Base-by-base conservation (phyloP, 1,140 invertebrate genomes). In the Anthonomus grandis region DNA sequence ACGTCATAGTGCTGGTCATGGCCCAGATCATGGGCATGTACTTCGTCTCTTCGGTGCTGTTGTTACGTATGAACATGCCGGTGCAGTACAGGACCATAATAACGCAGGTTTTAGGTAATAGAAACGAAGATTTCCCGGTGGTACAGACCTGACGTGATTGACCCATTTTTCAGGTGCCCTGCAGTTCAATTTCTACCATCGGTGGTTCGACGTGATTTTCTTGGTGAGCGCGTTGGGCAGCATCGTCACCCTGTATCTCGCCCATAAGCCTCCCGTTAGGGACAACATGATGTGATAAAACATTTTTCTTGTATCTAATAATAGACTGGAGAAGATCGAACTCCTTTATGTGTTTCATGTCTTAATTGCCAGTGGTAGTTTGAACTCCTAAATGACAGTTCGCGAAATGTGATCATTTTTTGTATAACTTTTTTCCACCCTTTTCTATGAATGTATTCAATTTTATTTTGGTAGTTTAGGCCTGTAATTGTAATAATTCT, bases 11-110 rank as follows among this genome's bases (percentile, higher is more conserved):
- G 3, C 74, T 99, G 19, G 87, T 95, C 59, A 78, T 99, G 13
- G 96, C 96, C 13, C 94, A 99, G 79, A 93, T 99, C 62, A 99
- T 99, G 97, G 97, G 97, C 12, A 99, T 99, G 97, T 99, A 99
- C 75, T 99, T 99, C 79, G 92, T 98, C 21, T 98, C 96, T 1
- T 97, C 93, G 15, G 96, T 99, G 0, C 78, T 99, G 12, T 74
- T 99, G 23, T 96, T 99, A 86, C 78, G 97, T 41, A 99, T 99
- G 97, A 99, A 99, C 74, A 98, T 99, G 94, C 97, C 97, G 5
- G 83, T 89, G 0, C 94, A 99, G 75, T 99, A 99, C 74, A 81
- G 96, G 19, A 88, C 87, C 34, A 99, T 99, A 57, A 97, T 99
- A 54, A 98, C 96, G 0, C 90, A 98, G 81, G 96, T 99, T 0